A percentile compares a stretch with the other conserved stretches of the same genome.
Evolutionary conservation across 64 coral and sea anemone species (phyloP).

Genomic region (Exaiptasia diaphana): DNA sequence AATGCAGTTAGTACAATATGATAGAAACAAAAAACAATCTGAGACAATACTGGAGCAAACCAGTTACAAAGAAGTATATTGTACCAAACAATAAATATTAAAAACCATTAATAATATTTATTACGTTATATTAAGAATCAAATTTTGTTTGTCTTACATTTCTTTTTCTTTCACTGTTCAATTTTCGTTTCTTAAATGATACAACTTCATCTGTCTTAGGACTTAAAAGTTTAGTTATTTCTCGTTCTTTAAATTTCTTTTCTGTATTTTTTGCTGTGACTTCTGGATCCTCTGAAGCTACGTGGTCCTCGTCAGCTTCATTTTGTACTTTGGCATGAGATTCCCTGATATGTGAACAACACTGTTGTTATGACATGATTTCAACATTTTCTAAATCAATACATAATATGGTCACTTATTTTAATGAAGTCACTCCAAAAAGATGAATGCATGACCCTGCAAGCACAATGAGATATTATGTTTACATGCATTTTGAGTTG

Average conservation of each 20-base stretch:
- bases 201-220: slow-evolving; percentile 13
- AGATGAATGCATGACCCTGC: too few relatives aligned
- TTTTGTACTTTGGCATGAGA: too few relatives aligned
- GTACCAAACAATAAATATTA: too few relatives aligned
- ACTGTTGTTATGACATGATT: neutral
- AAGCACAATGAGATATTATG: too few relatives aligned
- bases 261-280: slow-evolving; percentile 36
- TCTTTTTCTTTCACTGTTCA: slow-evolving; percentile 49
- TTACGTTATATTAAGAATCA: neutral
- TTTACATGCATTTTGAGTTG: too few relatives aligned
- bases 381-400: neutral
- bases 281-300: slow-evolving; percentile 2
- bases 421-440: too few relatives aligned
- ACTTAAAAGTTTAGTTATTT: slow-evolving; percentile 7
- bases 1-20: too few relatives aligned
- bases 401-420: neutral
- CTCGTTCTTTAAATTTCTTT: slow-evolving; percentile 58
- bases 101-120: too few relatives aligned
- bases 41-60: too few relatives aligned
- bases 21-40: too few relatives aligned
- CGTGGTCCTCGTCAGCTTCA: neutral
- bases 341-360: neutral
- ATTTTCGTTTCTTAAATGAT: slow-evolving; percentile 57
- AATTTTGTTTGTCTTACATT: slow-evolving; percentile 44
- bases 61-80: too few relatives aligned